Evolutionary conservation across 2,888 invertebrate genomes (phyloP), one percentile per base, ranked within the genome.

Genomic region (Pammene aurita): DNA sequence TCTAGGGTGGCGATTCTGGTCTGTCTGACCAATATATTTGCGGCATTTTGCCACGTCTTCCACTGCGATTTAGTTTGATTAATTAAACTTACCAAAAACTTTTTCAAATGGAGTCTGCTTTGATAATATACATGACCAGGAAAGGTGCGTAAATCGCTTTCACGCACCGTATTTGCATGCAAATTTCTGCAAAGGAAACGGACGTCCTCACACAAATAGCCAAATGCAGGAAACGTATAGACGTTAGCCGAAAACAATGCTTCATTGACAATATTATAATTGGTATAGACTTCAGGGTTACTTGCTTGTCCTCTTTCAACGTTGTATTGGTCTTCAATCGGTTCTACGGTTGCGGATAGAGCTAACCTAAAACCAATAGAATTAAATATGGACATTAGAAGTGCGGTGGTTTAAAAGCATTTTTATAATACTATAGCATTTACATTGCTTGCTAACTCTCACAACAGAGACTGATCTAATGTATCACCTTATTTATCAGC

Each of bases 171-270:
- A 63, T 63, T 58, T 9, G 63, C 57, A 89, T 89, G 87, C 82
- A 85, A 85, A 88, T 85, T 78, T 78, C 72, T 77, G 75, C 75
- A 75, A 78, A 89, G 91, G 91, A 91, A 92, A 83, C 91, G 91
- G 91, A 92, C 81, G 81, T 91, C 91, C 91, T 88, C 80, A 81
- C 77, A 73, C 71, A 73, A 74, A 78, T 73, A 83, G 78, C 75
- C 79, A 78, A 80, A 76, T 80, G 76, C 84, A 87, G 87, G 88
- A 90, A 89, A 85, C 81, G 60, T 75, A 69, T 77, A 80, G 81
- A 76, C 78, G 73, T 74, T 79, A 77, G 76, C 78, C 77, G 75
- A 82, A 79, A 80, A 88, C 88, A 87, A 88, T 87, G 77, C 78
- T 73, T 72, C 75, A 76, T 72, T 75, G 77, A 79, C 78, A 81